A percentile compares a stretch with the other conserved stretches of the same genome.
These are phyloP conservation scores for Epinephelus fuscoguttatus DNA, from an alignment of 2,113 vertebrate species.

Conservation along the genomic window DNA sequence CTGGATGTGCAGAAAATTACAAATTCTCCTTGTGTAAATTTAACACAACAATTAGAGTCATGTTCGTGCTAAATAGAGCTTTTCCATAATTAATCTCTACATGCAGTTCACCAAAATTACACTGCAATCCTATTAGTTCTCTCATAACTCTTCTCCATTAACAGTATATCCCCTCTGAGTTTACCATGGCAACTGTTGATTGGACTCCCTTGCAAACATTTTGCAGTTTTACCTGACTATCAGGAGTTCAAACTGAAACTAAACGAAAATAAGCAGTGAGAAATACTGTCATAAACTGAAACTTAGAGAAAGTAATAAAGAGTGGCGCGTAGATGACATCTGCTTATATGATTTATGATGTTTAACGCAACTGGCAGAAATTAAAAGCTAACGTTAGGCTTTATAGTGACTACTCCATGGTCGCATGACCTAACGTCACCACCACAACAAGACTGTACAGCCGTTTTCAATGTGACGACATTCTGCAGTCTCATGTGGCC, in stretches of 20 bases:
- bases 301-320: too few species aligned
- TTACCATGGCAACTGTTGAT: constrained; percentile 51
- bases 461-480: too few species aligned
- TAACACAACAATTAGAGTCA: constrained; percentile 49
- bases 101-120: constrained; percentile 29
- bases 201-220: constrained; percentile 4
- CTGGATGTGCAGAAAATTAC: constrained; percentile 24
- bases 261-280: too few species aligned
- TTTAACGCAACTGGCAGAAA: too few species aligned
- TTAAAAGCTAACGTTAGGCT: too few species aligned
- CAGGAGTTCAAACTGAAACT: background rate
- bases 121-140: constrained; percentile 42
- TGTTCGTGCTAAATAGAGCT: constrained; percentile 32
- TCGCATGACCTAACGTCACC: too few species aligned
- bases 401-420: too few species aligned
- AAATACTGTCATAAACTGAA: too few species aligned
- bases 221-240: background rate
- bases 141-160: constrained; percentile 50
- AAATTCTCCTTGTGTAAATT: constrained; percentile 7
- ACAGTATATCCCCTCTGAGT: constrained; percentile 34
- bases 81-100: constrained; percentile 53
- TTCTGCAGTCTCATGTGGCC: too few species aligned
- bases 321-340: too few species aligned
- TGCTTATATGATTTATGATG: too few species aligned
- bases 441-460: too few species aligned